Evolutionary conservation across 2,888 invertebrate species (phyloP).

Genomic region (Agonopterix subpropinquella): DNA sequence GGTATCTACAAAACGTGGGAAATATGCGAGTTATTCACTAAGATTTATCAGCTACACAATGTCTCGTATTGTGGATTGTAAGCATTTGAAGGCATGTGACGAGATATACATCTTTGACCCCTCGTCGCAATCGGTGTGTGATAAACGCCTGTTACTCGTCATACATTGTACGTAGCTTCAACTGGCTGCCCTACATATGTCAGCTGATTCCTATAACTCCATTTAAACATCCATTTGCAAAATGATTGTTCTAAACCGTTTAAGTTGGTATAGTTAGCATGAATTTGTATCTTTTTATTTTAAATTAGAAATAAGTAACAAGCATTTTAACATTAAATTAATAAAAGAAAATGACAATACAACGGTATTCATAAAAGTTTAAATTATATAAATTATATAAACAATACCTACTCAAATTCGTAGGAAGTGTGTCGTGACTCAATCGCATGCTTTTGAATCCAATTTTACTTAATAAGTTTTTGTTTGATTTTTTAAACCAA

Average conservation of each 20-base stretch:
- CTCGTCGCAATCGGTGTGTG: constrained; percentile 17
- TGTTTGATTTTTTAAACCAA: constrained; percentile 10
- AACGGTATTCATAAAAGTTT: not conserved
- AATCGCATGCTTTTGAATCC: no score
- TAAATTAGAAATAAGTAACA: not conserved
- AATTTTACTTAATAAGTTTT: not conserved
- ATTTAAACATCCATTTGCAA: constrained; percentile 22
- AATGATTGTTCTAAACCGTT: no score
- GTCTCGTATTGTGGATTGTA: no score
- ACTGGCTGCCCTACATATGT: constrained; percentile 30
- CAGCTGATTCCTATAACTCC: constrained; percentile 24
- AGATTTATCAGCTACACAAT: no score
- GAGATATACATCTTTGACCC: constrained; percentile 51
- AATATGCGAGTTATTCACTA: no score
- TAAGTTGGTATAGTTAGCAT: no score
- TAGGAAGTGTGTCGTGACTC: not conserved
- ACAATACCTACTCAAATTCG: not conserved
- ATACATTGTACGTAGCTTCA: constrained; percentile 43
- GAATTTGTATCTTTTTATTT: no score
- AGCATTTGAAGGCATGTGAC: no score
- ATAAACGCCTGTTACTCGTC: constrained; percentile 41
- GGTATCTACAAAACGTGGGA: no score
- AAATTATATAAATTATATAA: constrained; percentile 3
- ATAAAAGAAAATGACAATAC: not conserved
- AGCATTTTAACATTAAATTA: not conserved